These are phyloP conservation scores for Tillus elongatus DNA, from an alignment of 2,888 invertebrate genomes.

Conservation along the genomic window DNA sequence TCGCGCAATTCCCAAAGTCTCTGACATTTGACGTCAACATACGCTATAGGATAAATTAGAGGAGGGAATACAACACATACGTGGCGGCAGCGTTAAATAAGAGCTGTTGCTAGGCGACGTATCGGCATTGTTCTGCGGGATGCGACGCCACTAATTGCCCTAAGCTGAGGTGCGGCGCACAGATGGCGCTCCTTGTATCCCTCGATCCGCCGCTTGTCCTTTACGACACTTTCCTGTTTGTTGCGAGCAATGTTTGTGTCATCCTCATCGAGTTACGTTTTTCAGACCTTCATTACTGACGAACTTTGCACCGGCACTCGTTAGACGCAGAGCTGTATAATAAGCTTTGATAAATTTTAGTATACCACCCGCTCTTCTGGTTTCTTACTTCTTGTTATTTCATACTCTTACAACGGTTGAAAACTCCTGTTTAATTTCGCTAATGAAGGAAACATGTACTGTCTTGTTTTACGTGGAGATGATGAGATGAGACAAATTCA, in stretches of 20 bases:
- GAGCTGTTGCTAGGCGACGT: conserved; percentile 11
- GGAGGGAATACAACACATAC: conserved; percentile 31
- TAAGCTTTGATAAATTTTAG: conserved; percentile 13
- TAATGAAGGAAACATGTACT: too few species aligned
- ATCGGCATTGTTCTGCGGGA: conserved; percentile 24
- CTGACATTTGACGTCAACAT: conserved; percentile 35
- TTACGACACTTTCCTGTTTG: conserved; percentile 28
- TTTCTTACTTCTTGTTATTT: too few species aligned
- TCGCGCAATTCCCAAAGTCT: conserved; percentile 36
- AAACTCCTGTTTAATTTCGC: too few species aligned
- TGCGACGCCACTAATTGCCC: conserved; percentile 23
- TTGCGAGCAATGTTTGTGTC: conserved; percentile 22
- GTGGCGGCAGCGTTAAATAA: conserved; percentile 9
- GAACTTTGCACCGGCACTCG: conserved; percentile 23
- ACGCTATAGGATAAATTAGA: conserved; percentile 36
- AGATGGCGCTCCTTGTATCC: conserved; percentile 18
- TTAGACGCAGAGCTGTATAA: conserved; percentile 15
- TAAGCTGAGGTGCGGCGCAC: conserved; percentile 13
- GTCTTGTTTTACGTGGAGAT: too few species aligned
- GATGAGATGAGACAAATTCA: too few species aligned
- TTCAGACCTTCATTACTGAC: conserved; percentile 25
- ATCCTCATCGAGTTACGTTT: conserved; percentile 20
- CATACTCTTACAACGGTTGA: too few species aligned
- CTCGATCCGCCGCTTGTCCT: conserved; percentile 15
- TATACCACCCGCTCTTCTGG: too few species aligned